A percentile compares a stretch with the other conserved stretches of the same genome.
Evolutionary conservation across 2,797 vertebrate species (phyloP).

Genomic region (Melanogrammus aeglefinus): DNA sequence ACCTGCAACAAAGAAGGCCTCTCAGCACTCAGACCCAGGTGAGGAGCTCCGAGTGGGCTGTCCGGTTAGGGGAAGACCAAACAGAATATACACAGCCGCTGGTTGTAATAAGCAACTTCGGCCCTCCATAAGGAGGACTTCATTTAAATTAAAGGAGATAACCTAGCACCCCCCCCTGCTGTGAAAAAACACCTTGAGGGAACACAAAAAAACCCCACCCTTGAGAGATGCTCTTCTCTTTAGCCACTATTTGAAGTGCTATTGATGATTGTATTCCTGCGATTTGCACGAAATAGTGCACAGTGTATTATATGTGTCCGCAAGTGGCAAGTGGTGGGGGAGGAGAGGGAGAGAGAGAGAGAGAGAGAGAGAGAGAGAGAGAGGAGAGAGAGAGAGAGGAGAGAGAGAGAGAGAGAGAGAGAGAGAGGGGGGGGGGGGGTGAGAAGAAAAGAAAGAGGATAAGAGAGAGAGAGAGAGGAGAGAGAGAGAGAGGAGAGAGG

Average conservation of each 20-base stretch:
- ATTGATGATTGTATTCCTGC: background rate
- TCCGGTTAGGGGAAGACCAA: background rate
- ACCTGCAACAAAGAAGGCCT: constrained; percentile 74
- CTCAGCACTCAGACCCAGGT: constrained; percentile 14
- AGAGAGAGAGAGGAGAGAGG: too few species aligned
- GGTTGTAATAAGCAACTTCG: background rate
- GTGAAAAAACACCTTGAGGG: too few species aligned
- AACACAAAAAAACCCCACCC: too few species aligned
- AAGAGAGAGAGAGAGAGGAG: too few species aligned
- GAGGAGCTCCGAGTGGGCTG: constrained; percentile 3
- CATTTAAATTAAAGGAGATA: too few species aligned
- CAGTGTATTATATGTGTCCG: background rate
- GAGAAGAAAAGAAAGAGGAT: too few species aligned
- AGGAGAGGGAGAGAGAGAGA: background rate
- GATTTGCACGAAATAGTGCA: background rate
- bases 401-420: too few species aligned
- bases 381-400: background rate
- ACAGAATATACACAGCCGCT: background rate
- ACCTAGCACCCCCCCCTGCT: too few species aligned
- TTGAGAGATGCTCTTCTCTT: background rate
- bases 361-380: background rate
- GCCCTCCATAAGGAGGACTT: too few species aligned
- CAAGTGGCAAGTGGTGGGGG: background rate
- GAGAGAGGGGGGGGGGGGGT: too few species aligned
- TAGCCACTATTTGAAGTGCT: constrained; percentile 1